A percentile compares a stretch with the other conserved stretches of the same genome.
phyloP scores from a whole-genome alignment of 2,797 vertebrate genomes.

The Momotus momota region DNA sequence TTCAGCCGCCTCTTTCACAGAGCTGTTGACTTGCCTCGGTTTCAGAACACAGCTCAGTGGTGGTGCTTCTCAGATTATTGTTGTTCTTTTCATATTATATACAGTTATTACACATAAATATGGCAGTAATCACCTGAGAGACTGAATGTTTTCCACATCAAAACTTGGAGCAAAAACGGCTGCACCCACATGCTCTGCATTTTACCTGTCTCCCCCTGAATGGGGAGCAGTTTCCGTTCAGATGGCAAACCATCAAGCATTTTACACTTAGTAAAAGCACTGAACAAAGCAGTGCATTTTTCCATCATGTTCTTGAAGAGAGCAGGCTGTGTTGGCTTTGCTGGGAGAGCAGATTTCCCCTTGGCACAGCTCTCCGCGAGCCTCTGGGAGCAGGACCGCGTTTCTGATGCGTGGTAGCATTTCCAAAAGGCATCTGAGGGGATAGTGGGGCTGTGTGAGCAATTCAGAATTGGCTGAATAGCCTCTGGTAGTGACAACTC shows the following conservation, averaged over 20 bases:
- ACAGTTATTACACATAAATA: background rate
- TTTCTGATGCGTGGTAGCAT: background rate
- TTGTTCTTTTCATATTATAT: conserved; percentile 18
- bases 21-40: background rate
- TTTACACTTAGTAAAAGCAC: conserved; percentile 57
- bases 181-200: background rate
- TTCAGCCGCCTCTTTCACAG: background rate
- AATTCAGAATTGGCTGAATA: background rate
- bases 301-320: conserved; percentile 52
- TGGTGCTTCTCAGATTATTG: background rate
- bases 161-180: background rate
- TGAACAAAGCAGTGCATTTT: conserved; percentile 62
- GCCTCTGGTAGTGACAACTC: background rate
- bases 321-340: conserved; percentile 3
- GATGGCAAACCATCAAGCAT: conserved; percentile 56
- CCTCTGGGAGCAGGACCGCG: accelerated
- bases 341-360: conserved; percentile 18
- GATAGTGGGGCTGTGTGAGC: background rate
- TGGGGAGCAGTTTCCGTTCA: background rate
- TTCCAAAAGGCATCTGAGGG: background rate
- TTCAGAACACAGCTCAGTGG: background rate
- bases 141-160: conserved; percentile 22
- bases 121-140: background rate
- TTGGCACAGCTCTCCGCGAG: background rate
- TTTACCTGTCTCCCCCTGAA: conserved; percentile 39